Evolutionary conservation across 35 echinoderm and acorn worm genomes (phyloP).

Genomic region (Acanthaster planci): DNA sequence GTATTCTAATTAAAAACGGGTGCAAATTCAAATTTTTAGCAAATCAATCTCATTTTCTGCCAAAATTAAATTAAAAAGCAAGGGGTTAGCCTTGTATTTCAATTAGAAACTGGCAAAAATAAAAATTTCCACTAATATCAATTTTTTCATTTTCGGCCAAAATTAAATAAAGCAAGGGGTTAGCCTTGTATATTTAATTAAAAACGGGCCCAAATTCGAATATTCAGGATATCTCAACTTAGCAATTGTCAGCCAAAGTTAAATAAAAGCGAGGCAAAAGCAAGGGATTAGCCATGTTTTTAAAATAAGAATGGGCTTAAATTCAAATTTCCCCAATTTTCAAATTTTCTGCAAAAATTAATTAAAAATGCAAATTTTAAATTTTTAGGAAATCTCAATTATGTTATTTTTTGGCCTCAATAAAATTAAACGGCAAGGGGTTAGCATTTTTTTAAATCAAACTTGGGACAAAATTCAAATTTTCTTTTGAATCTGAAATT

Average conservation of each 20-base stretch:
- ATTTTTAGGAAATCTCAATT: too few species aligned
- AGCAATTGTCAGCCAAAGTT: too few species aligned
- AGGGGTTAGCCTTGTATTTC: background rate
- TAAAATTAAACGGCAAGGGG: background rate
- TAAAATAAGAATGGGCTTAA: background rate
- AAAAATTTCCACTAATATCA: background rate
- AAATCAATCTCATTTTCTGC: too few species aligned
- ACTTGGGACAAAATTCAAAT: too few species aligned
- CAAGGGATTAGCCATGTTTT: background rate
- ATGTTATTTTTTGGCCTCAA: background rate
- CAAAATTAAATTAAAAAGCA: background rate
- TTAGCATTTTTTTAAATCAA: background rate
- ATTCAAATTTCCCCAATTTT: too few species aligned
- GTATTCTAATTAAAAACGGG: background rate
- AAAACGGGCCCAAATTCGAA: background rate
- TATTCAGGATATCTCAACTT: too few species aligned
- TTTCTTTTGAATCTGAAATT: too few species aligned
- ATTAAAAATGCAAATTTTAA: too few species aligned
- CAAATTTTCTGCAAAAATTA: too few species aligned
- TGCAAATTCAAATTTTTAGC: too few species aligned
- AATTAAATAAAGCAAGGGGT: background rate
- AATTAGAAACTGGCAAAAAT: background rate
- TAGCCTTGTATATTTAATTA: background rate
- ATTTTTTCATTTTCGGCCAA: background rate
- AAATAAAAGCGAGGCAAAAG: too few species aligned